Conservation (phyloP, 2,888 invertebrate genomes). For the Priocnemis perturbator region DNA sequence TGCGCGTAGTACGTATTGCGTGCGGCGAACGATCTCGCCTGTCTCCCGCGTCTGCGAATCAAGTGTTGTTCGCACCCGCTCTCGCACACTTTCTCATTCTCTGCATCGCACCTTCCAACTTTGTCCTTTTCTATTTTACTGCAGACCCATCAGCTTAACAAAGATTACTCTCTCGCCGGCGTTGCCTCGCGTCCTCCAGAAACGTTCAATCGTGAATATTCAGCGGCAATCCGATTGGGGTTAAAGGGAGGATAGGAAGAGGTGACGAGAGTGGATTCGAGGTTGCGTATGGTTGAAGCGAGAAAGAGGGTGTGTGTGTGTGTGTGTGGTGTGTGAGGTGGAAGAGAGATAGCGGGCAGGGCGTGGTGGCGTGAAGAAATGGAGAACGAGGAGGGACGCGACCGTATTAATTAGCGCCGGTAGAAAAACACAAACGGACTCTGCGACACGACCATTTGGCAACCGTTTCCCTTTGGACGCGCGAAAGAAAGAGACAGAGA, state of each 20-base stretch:
- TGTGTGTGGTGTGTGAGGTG: neutral
- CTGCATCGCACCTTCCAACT: too few relatives aligned
- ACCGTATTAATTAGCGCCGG: slow-evolving; percentile 48
- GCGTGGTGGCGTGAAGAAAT: neutral
- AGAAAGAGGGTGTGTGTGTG: slow-evolving; percentile 3
- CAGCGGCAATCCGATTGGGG: slow-evolving; percentile 19
- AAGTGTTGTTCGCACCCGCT: too few relatives aligned
- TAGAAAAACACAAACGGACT: slow-evolving; percentile 33
- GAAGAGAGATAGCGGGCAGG: slow-evolving; percentile 2
- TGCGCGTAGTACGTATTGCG: too few relatives aligned
- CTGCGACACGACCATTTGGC: slow-evolving; percentile 59
- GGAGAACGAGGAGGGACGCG: slow-evolving; percentile 2
- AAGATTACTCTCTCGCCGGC: too few relatives aligned
- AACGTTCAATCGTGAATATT: slow-evolving; percentile 42
- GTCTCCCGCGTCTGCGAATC: neutral
- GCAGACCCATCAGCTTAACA: too few relatives aligned
- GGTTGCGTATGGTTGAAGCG: slow-evolving; percentile 12
- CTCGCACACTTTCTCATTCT: too few relatives aligned
- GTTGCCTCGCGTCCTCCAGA: too few relatives aligned
- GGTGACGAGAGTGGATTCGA: neutral
- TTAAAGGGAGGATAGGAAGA: slow-evolving; percentile 15
- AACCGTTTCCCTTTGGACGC: slow-evolving; percentile 36
- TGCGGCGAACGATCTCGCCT: too few relatives aligned
- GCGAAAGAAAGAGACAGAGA: neutral
- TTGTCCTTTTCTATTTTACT: neutral